Evolutionary conservation across 2,113 vertebrate species (phyloP), one percentile per base, ranked within the genome.

Genomic region (Illadopsis cleaveri): DNA sequence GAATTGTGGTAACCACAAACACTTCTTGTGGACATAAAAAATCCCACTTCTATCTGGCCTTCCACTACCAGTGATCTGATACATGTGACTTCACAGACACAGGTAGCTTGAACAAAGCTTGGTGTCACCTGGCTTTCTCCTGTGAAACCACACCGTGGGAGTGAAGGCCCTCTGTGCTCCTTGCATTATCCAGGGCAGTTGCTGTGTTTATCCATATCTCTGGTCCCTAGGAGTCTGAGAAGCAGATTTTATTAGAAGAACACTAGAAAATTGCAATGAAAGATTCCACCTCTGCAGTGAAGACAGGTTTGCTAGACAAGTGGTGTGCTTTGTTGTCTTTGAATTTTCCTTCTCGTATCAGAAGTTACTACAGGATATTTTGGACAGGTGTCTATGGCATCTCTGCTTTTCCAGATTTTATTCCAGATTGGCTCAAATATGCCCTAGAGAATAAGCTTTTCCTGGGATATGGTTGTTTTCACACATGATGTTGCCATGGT

Each of bases 101-200:
- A 30, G 33, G 15, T 33, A 58, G 10, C 10, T 42, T 30, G 28
- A 28, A 38, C 2, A 1, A 85, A 62, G 17, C 1, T 40, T 58
- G 12, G 12, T 2, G 0, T 70, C 31, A 62, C 15, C 6, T 79
- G 33, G 2, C 25, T 64, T 92, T 58, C 20, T 13, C 18, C 27
- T 50, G 12, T 56, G 66, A 75, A 90, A 54, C 10, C 40, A 48
- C 10, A 27, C 10, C 0, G 0, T 33, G 38, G 70, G 19, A 15
- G 4, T 44, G 16, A 38, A 77, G 44, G 25, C 3, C 6, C 3
- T 2, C 17, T 2, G 0, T 40, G 27, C 37, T 89, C 40, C 17
- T 87, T 56, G 21, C 0, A 0, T 27, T 68, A 21, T 23, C 23
- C 51, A 62, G 24, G 10, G 48, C 12, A 50, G 21, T 11, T 78